Base-by-base conservation (phyloP, 2,888 invertebrate species). In the Melanotus villosus region DNA sequence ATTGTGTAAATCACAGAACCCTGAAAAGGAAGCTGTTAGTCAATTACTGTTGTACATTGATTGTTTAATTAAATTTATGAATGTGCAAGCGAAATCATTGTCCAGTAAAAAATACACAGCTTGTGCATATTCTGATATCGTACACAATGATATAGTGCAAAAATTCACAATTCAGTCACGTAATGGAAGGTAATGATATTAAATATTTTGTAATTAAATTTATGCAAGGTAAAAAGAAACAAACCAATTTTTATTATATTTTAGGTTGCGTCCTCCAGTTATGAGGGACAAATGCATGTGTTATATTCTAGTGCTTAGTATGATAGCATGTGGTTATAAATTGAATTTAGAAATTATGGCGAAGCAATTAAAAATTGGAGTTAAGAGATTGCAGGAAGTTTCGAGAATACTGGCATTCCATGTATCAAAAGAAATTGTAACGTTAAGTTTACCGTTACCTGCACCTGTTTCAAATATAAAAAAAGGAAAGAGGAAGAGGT, bases 281-380 rank as follows among this genome's bases (percentile, higher is more conserved):
- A 83, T 84, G 81, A 79, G 79, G 62, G 84, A 84, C 72, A 84
- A 84, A 74, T 73, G 80, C 16, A 58, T 82, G 3, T 82, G 84
- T 66, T 82, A 81, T 60, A 78, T 81, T 23, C 70, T 84, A n/a
- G 80, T 84, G 2, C 72, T 84, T 32, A 66, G 76, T n/a, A 79
- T 82, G 63, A 68, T 82, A 18, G 81, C 78, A 1, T 77, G 75
- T 54, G 77, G 81, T 64, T 82, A 81, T 54, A 74, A 79, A 65
- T 54, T 83, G 6, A 74, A 83, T 72, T 63, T 84, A 5, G 81
- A 80, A 34, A 18, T 45, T 10, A 62, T 84, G 7, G 70, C 80
- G 0, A 80, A 79, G n/a, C n/a, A n/a, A n/a, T n/a, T n/a, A n/a
- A n/a, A n/a, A n/a, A n/a, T n/a, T n/a, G n/a, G n/a, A n/a, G 67